Evolutionary conservation across 2,797 vertebrate genomes (phyloP), one percentile per base, ranked within the genome.

Genomic region (Florisuga fusca): DNA sequence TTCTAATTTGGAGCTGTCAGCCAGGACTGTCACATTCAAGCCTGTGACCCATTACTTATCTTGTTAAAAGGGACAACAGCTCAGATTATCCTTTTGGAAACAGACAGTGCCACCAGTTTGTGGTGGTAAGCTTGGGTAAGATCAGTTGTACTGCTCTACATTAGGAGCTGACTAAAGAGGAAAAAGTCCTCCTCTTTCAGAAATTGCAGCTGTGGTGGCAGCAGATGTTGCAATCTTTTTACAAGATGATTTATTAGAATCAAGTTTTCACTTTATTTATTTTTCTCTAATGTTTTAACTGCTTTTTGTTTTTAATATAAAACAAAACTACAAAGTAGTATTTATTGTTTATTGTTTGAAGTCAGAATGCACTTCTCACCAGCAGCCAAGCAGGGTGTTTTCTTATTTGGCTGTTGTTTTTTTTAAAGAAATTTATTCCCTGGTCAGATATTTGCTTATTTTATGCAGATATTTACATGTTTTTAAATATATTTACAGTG

Each of bases 291-390:
- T 89, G 63, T 80, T 95, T 95, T 90, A 90, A 95, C 50, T 83
- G 72, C 64, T 74, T 95, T 95, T 95, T 93, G 73, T 43, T 93
- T 95, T 79, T 62, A 90, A 89, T 68, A 61, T 87, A 94, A 95
- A 95, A 84, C 72, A 87, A 86, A 96, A 94, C 57, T 91, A 91
- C 71, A 79, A 84, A 90, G 90, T 76, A 84, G 45, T 86, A 91
- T 88, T 91, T 94, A 55, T 90, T 93, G 59, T 90, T 90, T 96
- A 86, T 89, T 94, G 71, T 93, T 87, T 94, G 89, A 94, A 90
- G 75, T 84, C 87, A 75, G 48, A 94, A 67, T 89, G 31, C 53
- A 59, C 26, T 90, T 88, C 77, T 94, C 75, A 67, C 33, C 68
- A 95, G 61, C 84, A 92, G 77, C 82, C 59, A 92, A 82, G 58